These are phyloP conservation scores for Amphimedon queenslandica DNA, from an alignment of 37 sponge, comb jelly and placozoan genomes.

Conservation along the genomic window DNA sequence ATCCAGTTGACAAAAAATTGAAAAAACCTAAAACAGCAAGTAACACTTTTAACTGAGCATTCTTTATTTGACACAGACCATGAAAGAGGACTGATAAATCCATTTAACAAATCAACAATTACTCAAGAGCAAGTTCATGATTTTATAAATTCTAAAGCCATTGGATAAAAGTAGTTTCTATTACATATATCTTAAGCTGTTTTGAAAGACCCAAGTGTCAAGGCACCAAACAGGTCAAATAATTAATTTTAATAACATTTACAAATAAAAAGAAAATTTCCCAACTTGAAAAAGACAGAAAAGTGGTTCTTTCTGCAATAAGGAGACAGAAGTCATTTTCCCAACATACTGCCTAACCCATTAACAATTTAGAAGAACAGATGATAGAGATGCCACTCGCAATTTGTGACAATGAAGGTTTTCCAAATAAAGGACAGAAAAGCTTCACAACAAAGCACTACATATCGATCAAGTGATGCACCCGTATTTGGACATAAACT, in stretches of 20 bases:
- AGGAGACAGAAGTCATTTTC: neutral
- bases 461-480: neutral
- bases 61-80: neutral
- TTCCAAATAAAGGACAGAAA: neutral
- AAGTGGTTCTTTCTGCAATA: neutral
- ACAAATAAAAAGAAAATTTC: constrained; percentile 2
- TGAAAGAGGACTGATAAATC: neutral
- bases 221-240: constrained; percentile 5
- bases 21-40: neutral
- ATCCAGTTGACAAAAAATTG: neutral
- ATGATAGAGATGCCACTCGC: neutral
- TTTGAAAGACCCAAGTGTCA: neutral
- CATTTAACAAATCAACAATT: neutral
- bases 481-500: neutral
- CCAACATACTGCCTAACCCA: neutral
- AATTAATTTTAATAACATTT: neutral
- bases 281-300: constrained; percentile 22
- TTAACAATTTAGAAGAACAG: neutral
- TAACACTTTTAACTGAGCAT: neutral
- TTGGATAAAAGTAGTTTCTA: neutral
- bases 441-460: neutral
- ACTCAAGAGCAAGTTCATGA: neutral
- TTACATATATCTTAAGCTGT: neutral
- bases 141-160: neutral
- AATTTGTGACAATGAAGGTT: neutral